Base-by-base conservation (phyloP, 2,888 invertebrate genomes). In the Ophioninae sp. region DNA sequence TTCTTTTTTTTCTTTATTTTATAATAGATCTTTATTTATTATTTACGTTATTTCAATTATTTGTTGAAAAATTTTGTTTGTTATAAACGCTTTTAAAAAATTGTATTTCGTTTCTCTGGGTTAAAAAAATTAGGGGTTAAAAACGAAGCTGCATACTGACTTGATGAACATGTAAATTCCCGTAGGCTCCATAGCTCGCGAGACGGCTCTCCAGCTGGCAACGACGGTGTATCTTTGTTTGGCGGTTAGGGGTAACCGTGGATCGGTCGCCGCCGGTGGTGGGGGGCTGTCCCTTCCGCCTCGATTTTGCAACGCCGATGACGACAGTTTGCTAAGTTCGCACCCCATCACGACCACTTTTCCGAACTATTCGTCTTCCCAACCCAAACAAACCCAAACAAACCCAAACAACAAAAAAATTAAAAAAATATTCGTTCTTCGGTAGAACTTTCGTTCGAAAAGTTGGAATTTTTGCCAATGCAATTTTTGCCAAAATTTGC, bases 141-240 rank as follows among this genome's bases (percentile, higher is more conserved):
- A 2, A 20, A 6, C 9, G 17, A 17, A 37, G 56, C 23, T 23
- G 56, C 17, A 51, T 39, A 76, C 97, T 96, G 94, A 98, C 98
- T 96, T 97, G 93, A 97, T 95, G 93, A 98, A 98, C 98, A 98
- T 98, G 93, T 96, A 96, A 88, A 97, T 96, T 73, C 98, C 98
- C 67, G 98, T 98, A 78, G 96, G 95, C 93, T 97, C 97, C 95
- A 98, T 96, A 17, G 97, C 97, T 86, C 98, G 95, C 86, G 96
- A 96, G 88, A 98, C 98, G 41, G 97, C 98, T 90, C 97, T 97
- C 98, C 98, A 98, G 13, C 97, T 97, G 1, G 98, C 97, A 86
- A 97, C 94, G 94, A 98, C 97, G 87, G 95, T 96, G 93, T 97
- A 98, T 93, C 96, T 97, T 94, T 98, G 97, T 91, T 96, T 96